Evolutionary conservation across 1,140 invertebrate species (phyloP).

Genomic region (Bathynomus jamesi): DNA sequence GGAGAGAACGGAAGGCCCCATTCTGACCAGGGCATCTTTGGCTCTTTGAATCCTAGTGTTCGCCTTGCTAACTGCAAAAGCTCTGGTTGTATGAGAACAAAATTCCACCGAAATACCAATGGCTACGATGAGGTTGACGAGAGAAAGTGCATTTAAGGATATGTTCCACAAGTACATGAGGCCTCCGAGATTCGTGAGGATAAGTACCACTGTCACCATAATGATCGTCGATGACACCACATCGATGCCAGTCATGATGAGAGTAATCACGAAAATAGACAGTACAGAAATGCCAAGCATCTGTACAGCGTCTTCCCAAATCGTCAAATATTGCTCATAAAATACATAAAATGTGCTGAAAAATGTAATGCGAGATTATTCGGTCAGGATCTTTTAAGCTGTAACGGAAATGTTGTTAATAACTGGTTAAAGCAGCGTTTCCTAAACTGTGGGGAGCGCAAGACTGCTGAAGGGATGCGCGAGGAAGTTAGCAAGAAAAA

Average conservation of each 20-base stretch:
- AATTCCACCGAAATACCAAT: slow-evolving; percentile 93
- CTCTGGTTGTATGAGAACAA: slow-evolving; percentile 75
- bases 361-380: no score
- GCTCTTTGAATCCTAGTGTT: slow-evolving; percentile 56
- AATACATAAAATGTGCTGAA: slow-evolving; percentile 84
- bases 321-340: slow-evolving; percentile 88
- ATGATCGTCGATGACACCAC: slow-evolving; percentile 69
- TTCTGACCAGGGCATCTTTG: slow-evolving; percentile 61
- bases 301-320: slow-evolving; percentile 65
- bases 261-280: slow-evolving; percentile 71
- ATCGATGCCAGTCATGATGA: slow-evolving; percentile 74
- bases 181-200: slow-evolving; percentile 72
- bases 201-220: slow-evolving; percentile 65
- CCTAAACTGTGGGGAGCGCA: no score
- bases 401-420: no score
- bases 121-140: slow-evolving; percentile 95
- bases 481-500: no score
- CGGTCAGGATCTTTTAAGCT: no score
- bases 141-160: slow-evolving; percentile 78
- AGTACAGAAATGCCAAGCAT: slow-evolving; percentile 65
- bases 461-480: no score
- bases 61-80: slow-evolving; percentile 61
- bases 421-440: no score
- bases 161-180: slow-evolving; percentile 89
- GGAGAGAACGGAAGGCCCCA: slow-evolving; percentile 83